A percentile compares a stretch with the other conserved stretches of the same genome.
phyloP scores from a whole-genome alignment of 2,888 invertebrate species.

The Dicycla oo region DNA sequence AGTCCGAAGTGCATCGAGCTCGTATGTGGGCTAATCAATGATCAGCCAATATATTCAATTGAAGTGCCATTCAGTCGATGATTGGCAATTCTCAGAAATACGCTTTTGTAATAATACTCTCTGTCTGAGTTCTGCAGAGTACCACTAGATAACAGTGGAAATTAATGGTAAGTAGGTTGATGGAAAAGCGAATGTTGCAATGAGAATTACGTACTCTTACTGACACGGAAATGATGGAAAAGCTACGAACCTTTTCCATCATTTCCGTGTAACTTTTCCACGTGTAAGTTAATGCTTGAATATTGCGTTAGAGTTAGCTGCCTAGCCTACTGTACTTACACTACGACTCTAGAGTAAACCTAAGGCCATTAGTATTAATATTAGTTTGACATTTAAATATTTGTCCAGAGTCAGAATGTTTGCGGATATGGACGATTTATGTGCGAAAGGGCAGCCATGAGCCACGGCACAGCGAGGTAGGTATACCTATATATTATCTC shows the following conservation, averaged over 20 bases:
- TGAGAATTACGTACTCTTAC: not conserved
- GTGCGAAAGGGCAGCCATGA: constrained; percentile 26
- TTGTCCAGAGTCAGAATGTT: constrained; percentile 17
- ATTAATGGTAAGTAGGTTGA: not conserved
- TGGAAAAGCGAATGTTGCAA: not conserved
- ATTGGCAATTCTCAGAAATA: constrained; percentile 57
- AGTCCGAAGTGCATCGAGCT: constrained; percentile 61
- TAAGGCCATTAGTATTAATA: constrained; percentile 3
- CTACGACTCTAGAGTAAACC: constrained; percentile 2
- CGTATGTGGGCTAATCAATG: constrained; percentile 65
- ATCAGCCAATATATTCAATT: constrained; percentile 65
- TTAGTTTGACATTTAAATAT: constrained; percentile 39
- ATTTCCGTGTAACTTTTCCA: not conserved
- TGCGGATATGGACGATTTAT: constrained; percentile 25
- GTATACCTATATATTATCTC: constrained; percentile 31
- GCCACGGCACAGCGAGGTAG: constrained; percentile 11
- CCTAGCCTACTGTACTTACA: not conserved
- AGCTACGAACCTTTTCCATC: not conserved
- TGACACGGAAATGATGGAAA: too few relatives aligned
- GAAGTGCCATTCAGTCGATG: constrained; percentile 58
- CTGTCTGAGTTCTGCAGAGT: constrained; percentile 40
- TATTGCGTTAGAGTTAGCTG: constrained; percentile 11
- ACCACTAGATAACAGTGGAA: constrained; percentile 30
- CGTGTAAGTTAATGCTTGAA: not conserved
- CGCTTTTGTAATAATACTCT: constrained; percentile 49